A percentile compares a stretch with the other conserved stretches of the same genome.
These are phyloP conservation scores for Neocrepidodera transversa DNA, from an alignment of 2,888 invertebrate species.

Conservation along the genomic window DNA sequence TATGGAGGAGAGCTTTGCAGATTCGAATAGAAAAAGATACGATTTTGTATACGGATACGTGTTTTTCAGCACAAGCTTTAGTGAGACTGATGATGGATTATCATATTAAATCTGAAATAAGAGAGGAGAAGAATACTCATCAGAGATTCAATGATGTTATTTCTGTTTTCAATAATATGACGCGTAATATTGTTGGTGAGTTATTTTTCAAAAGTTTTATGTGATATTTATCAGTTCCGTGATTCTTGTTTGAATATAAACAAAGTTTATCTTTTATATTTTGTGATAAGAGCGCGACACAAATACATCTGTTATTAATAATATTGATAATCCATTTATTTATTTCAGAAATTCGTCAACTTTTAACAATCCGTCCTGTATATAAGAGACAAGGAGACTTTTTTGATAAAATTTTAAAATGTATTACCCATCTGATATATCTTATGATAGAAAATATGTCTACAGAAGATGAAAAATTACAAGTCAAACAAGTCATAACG, in stretches of 20 bases:
- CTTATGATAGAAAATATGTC: conserved; percentile 70
- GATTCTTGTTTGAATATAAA: too few species aligned
- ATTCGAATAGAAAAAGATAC: conserved; percentile 82
- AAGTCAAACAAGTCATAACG: conserved; percentile 63
- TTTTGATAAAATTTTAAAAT: conserved; percentile 81
- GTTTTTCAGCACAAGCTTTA: conserved; percentile 85
- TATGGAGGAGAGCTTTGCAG: conserved; percentile 85
- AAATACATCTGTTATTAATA: too few species aligned
- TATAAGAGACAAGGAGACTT: conserved; percentile 81
- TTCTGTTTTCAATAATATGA: conserved; percentile 72
- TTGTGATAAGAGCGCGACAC: too few species aligned
- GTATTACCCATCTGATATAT: conserved; percentile 79
- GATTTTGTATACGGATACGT: conserved; percentile 78
- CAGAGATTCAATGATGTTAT: conserved; percentile 75
- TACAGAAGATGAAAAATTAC: conserved; percentile 61
- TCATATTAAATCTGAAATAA: conserved; percentile 63
- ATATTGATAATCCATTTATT: conserved; percentile 9
- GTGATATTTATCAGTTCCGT: background rate
- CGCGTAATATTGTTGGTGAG: conserved; percentile 66
- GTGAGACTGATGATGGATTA: conserved; percentile 83
- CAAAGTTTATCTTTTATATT: too few species aligned
- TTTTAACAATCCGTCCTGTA: conserved; percentile 69
- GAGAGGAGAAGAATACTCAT: conserved; percentile 61
- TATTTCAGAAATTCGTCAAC: conserved; percentile 62
- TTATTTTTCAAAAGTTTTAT: background rate